Evolutionary conservation across 2,888 invertebrate genomes (phyloP).

Genomic region (Spisula solida): DNA sequence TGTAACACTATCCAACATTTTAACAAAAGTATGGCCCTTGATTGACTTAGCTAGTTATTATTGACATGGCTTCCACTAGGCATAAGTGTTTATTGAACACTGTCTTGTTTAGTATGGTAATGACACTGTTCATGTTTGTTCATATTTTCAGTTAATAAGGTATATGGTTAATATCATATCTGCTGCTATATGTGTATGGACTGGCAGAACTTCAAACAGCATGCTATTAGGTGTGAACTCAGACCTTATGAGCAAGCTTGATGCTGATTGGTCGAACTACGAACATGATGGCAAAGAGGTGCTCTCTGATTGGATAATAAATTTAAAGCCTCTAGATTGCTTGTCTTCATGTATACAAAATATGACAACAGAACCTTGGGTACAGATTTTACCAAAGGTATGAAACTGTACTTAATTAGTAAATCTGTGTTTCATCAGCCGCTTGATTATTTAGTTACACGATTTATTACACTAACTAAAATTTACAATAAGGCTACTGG

Average conservation of each 20-base stretch:
- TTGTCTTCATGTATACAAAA: constrained; percentile 62
- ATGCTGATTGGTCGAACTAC: constrained; percentile 39
- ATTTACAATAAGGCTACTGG: too few relatives aligned
- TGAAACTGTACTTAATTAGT: neutral
- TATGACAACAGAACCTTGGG: constrained; percentile 77
- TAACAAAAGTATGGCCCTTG: too few relatives aligned
- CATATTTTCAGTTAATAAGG: constrained; percentile 66
- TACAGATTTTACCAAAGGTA: constrained; percentile 77
- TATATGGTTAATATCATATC: constrained; percentile 70
- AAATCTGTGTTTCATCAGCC: too few relatives aligned
- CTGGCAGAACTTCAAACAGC: constrained; percentile 41
- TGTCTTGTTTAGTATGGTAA: too few relatives aligned
- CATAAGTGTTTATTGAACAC: too few relatives aligned
- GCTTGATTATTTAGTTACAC: too few relatives aligned
- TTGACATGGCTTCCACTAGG: too few relatives aligned
- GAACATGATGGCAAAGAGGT: neutral
- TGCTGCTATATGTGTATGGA: constrained; percentile 72
- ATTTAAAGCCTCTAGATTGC: constrained; percentile 54
- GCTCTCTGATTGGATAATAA: constrained; percentile 24
- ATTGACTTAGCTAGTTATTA: too few relatives aligned
- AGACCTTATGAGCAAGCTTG: constrained; percentile 51
- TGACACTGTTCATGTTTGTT: constrained; percentile 11
- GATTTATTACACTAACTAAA: too few relatives aligned
- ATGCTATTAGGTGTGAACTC: constrained; percentile 60
- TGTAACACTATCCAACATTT: too few relatives aligned